A percentile compares a stretch with the other conserved stretches of the same genome.
Evolutionary conservation across 2,797 vertebrate genomes (phyloP).

Genomic region (Ptychadena robeensis): DNA sequence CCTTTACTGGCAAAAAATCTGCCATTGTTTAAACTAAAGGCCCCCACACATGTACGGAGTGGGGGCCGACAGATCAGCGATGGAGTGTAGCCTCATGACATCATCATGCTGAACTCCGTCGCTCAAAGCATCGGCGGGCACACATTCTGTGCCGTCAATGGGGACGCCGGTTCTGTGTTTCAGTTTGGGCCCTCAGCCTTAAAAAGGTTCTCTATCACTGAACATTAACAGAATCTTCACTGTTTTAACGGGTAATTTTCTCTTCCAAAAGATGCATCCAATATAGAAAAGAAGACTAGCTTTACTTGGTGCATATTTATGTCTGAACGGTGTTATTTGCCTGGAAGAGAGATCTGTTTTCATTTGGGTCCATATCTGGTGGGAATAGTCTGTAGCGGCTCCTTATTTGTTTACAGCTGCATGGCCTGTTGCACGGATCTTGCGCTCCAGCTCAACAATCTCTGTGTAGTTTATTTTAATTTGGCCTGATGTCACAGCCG

Average conservation of each 20-base stretch:
- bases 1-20: too few species aligned
- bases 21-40: too few species aligned
- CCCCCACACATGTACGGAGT: too few species aligned
- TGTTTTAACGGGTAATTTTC: background rate
- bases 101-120: too few species aligned
- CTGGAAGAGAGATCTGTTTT: conserved; percentile 9
- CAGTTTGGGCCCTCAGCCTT: too few species aligned
- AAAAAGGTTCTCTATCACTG: too few species aligned
- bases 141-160: too few species aligned
- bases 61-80: too few species aligned
- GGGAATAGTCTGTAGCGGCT: conserved; percentile 22
- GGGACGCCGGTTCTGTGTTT: too few species aligned
- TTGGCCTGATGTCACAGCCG: conserved; percentile 9
- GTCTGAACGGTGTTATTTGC: background rate
- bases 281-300: background rate
- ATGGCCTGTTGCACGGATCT: conserved; percentile 5
- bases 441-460: background rate
- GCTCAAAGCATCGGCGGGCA: too few species aligned
- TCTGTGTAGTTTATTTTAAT: conserved; percentile 49
- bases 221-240: too few species aligned
- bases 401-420: conserved; percentile 25
- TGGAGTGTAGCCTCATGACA: too few species aligned
- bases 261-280: background rate
- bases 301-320: background rate
- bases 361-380: background rate